These are phyloP conservation scores for Agapornis canus DNA, from an alignment of 2,797 vertebrate species.

Conservation along the genomic window DNA sequence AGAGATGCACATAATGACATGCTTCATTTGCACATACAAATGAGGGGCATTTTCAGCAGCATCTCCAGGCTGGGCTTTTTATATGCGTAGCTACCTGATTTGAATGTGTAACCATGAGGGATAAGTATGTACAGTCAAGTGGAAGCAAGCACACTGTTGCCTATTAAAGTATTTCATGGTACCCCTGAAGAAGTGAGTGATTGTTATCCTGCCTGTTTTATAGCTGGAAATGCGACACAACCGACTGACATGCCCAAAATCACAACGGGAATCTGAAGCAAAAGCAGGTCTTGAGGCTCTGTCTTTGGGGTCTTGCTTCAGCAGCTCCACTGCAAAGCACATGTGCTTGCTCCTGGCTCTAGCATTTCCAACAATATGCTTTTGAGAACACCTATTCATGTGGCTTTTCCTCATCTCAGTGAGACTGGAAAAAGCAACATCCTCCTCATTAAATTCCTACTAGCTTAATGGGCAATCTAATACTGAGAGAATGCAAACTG, in stretches of 20 bases:
- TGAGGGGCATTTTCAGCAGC: not conserved
- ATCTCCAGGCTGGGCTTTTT: not conserved
- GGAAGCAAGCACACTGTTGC: not conserved
- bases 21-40: not conserved
- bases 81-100: not conserved
- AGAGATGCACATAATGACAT: not conserved
- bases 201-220: not conserved
- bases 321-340: not conserved
- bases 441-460: conserved; percentile 13
- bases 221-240: not conserved
- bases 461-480: conserved; percentile 41
- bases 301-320: not conserved
- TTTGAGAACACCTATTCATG: conserved; percentile 5
- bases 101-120: not conserved
- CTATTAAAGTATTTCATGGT: not conserved
- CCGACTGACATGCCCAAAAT: not conserved
- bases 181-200: not conserved
- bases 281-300: not conserved
- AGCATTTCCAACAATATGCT: not conserved
- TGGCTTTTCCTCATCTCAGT: not conserved
- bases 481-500: not conserved
- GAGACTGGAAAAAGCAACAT: not conserved
- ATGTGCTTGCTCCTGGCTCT: not conserved
- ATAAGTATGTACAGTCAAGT: not conserved
- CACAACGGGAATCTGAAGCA: not conserved